Percentiles rank a stretch among this genome's conserved stretches.
phyloP scores from a whole-genome alignment of 2,888 invertebrate species.

The Plagiodera versicolora region DNA sequence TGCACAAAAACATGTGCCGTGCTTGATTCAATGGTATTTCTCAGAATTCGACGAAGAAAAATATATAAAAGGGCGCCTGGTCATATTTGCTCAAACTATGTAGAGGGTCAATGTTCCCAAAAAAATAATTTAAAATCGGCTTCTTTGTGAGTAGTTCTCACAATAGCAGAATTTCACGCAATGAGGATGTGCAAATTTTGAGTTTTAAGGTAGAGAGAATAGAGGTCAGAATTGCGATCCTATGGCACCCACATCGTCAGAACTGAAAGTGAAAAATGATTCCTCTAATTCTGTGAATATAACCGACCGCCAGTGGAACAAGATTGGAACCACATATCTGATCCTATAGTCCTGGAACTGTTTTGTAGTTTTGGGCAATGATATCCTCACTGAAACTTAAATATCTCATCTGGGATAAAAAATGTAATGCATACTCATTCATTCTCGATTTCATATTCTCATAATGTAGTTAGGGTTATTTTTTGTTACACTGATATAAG shows the following conservation, averaged over 20 bases:
- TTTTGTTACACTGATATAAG: too few species aligned
- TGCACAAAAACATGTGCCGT: constrained; percentile 37
- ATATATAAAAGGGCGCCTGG: constrained; percentile 30
- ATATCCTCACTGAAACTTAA: too few species aligned
- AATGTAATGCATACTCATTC: too few species aligned
- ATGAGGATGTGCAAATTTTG: constrained; percentile 31
- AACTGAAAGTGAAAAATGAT: constrained; percentile 46
- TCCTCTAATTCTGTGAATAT: constrained; percentile 39
- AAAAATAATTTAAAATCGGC: constrained; percentile 44
- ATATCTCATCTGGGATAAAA: too few species aligned
- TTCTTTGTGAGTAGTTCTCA: constrained; percentile 42
- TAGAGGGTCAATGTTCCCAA: constrained; percentile 27
- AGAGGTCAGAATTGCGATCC: constrained; percentile 22
- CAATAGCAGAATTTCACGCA: constrained; percentile 45
- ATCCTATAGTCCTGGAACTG: constrained; percentile 18
- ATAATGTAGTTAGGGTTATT: too few species aligned
- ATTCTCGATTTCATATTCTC: too few species aligned
- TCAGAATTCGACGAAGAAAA: constrained; percentile 28
- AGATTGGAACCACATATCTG: constrained; percentile 11
- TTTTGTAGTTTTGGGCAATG: too few species aligned
- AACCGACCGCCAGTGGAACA: constrained; percentile 24
- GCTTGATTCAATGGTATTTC: constrained; percentile 12
- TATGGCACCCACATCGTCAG: constrained; percentile 39
- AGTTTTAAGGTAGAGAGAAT: constrained; percentile 20
- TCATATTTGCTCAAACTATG: constrained; percentile 32